Conservation (phyloP, 2,113 vertebrate species). For the Pampusana beccarii region DNA sequence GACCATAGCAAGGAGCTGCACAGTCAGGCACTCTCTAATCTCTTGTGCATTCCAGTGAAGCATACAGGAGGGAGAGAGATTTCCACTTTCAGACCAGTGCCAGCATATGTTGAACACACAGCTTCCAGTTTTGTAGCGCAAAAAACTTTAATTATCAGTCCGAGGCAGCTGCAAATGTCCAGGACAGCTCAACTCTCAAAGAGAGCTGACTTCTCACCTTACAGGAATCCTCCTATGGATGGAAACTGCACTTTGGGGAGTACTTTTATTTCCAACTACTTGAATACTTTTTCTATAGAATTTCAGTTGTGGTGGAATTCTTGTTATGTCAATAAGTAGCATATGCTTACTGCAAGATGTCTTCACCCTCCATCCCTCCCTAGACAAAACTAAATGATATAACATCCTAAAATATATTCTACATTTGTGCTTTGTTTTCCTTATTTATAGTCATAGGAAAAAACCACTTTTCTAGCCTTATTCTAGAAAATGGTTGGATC, state of each 20-base stretch:
- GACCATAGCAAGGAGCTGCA: background rate
- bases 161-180: background rate
- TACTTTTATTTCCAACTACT: background rate
- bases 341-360: background rate
- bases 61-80: background rate
- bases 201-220: background rate
- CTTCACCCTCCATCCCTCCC: fast-evolving
- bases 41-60: background rate
- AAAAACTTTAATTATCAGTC: background rate
- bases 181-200: background rate
- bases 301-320: background rate
- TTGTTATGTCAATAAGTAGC: background rate
- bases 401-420: background rate
- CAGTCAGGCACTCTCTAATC: background rate
- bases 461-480: background rate
- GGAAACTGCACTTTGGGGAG: background rate
- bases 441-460: background rate
- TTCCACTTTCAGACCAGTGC: background rate
- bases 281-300: background rate
- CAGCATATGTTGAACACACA: background rate
- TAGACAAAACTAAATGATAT: background rate
- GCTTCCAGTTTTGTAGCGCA: background rate
- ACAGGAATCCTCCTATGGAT: background rate
- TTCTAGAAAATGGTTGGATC: background rate
- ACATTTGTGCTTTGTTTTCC: background rate